Conservation (phyloP, 2,888 invertebrate genomes). For the Dendrolimus pini region DNA sequence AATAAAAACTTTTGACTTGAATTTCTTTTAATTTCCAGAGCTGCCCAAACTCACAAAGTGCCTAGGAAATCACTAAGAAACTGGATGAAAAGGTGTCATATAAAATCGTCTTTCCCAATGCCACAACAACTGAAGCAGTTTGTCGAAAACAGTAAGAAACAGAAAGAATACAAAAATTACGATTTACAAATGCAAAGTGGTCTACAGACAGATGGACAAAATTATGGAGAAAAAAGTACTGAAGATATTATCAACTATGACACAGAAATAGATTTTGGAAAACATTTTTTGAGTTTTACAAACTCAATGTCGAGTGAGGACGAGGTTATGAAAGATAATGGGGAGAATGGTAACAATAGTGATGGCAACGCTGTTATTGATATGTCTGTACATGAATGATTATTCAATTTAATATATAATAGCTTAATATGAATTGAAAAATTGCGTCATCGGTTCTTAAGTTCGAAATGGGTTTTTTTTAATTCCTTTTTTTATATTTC, state of each 20-base stretch:
- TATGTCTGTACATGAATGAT: constrained; percentile 54
- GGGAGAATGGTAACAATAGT: constrained; percentile 19
- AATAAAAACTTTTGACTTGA: no score
- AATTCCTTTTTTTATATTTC: neutral
- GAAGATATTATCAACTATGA: constrained; percentile 37
- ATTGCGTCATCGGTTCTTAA: constrained; percentile 5
- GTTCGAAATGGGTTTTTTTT: constrained; percentile 3
- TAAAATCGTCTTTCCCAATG: constrained; percentile 77
- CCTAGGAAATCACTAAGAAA: constrained; percentile 77
- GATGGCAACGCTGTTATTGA: constrained; percentile 42
- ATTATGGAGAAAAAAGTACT: constrained; percentile 32
- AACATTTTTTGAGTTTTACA: constrained; percentile 50
- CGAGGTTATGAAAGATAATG: constrained; percentile 27
- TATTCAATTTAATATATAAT: neutral
- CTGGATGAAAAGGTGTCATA: constrained; percentile 79
- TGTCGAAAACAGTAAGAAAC: constrained; percentile 71
- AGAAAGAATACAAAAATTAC: constrained; percentile 51
- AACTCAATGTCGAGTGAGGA: constrained; percentile 53
- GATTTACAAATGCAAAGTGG: constrained; percentile 18
- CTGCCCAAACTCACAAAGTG: constrained; percentile 77
- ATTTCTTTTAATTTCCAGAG: constrained; percentile 43
- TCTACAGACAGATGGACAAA: constrained; percentile 18
- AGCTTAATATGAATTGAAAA: neutral
- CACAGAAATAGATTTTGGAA: constrained; percentile 55
- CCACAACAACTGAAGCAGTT: constrained; percentile 75